Percentiles rank a stretch among this genome's conserved stretches.
Evolutionary conservation across 2,888 invertebrate species (phyloP).

Genomic region (Carpatolechia fugitivella): DNA sequence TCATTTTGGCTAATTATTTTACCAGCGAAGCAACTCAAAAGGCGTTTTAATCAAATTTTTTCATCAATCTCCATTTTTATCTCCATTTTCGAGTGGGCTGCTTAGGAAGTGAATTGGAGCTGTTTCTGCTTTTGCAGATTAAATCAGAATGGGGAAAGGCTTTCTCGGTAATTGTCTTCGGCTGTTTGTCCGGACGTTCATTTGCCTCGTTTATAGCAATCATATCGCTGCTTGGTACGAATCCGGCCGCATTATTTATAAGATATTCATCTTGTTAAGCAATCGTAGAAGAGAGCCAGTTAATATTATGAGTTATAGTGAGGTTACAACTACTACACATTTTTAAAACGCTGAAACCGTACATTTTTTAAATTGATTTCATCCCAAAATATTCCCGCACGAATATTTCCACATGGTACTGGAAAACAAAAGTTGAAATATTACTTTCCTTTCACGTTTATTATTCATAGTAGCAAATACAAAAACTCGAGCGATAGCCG

Average conservation of each 20-base stretch:
- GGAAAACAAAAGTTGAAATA: neutral
- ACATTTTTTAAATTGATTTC: neutral
- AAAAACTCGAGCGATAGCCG: neutral
- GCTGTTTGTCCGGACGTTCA: slow-evolving; percentile 12
- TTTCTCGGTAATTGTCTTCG: slow-evolving; percentile 19
- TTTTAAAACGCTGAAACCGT: neutral
- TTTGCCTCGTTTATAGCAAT: slow-evolving; percentile 12
- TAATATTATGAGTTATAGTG: no score
- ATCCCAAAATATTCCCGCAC: neutral
- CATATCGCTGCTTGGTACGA: neutral
- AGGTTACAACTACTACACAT: no score
- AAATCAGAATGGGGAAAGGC: slow-evolving; percentile 18
- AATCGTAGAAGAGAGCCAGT: no score
- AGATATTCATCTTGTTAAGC: neutral
- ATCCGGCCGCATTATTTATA: neutral
- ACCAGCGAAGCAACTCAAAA: neutral
- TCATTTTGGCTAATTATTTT: neutral
- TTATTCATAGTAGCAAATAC: neutral
- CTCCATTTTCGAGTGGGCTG: neutral
- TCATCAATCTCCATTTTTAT: slow-evolving; percentile 15
- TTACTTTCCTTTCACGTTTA: neutral
- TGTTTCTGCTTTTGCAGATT: slow-evolving; percentile 11
- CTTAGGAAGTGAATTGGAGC: neutral
- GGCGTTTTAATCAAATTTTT: slow-evolving; percentile 11
- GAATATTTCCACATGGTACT: neutral